These are phyloP conservation scores for Siniperca scherzeri DNA, from an alignment of 2,797 vertebrate species.

Conservation along the genomic window DNA sequence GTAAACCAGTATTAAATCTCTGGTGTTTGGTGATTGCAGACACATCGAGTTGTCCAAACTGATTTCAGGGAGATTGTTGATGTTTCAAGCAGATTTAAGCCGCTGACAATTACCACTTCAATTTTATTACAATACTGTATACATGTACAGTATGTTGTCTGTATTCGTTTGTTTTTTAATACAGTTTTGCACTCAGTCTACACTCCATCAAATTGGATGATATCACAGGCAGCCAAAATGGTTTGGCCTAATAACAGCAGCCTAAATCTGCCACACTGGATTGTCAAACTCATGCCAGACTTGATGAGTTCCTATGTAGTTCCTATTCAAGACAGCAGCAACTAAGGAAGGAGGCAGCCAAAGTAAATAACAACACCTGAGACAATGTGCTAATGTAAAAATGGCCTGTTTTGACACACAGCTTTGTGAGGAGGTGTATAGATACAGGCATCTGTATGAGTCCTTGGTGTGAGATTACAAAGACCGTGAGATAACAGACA, in stretches of 20 bases:
- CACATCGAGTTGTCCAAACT: not conserved
- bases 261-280: not conserved
- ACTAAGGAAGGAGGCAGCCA: not conserved
- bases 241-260: constrained; percentile 18
- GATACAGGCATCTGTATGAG: constrained; percentile 24
- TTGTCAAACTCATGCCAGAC: constrained; percentile 26
- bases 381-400: constrained; percentile 49
- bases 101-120: constrained; percentile 1
- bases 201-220: constrained; percentile 12
- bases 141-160: not conserved
- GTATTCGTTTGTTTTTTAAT: not conserved
- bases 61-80: not conserved
- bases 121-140: not conserved
- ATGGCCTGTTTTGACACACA: constrained; percentile 28
- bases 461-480: constrained; percentile 42
- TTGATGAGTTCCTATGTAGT: constrained; percentile 19
- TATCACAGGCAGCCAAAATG: constrained; percentile 16
- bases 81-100: not conserved
- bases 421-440: constrained; percentile 16
- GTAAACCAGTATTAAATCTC: not conserved
- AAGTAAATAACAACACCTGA: constrained; percentile 22
- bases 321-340: constrained; percentile 17
- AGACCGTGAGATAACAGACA: constrained; percentile 51
- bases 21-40: not conserved
- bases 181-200: not conserved